Conservation (phyloP, 92 coral and sea anemone genomes). For the Zoanthus solanderi region DNA sequence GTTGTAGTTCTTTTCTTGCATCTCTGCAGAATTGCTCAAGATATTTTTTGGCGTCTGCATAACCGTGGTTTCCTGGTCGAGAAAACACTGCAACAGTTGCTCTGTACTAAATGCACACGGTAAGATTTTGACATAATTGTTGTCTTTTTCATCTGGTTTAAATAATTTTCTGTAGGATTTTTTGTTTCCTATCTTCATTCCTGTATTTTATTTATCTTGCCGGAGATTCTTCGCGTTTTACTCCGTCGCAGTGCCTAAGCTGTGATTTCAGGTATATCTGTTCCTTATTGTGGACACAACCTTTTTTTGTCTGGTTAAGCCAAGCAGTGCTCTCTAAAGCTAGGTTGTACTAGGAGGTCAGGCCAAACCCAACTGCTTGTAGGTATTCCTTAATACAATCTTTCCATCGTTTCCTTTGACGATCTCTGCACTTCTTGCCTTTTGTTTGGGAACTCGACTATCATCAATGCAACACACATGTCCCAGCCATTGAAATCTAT, state of each 20-base stretch:
- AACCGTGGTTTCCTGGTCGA: constrained; percentile 80
- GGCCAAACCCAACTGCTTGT: not conserved
- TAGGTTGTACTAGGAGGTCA: constrained; percentile 5
- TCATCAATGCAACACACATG: not conserved
- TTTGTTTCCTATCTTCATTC: too few species aligned
- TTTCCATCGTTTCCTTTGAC: not conserved
- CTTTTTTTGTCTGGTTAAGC: constrained; percentile 1
- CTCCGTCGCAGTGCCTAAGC: not conserved
- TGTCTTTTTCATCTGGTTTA: not conserved
- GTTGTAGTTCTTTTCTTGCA: too few species aligned
- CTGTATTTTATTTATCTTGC: too few species aligned
- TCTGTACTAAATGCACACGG: constrained; percentile 88
- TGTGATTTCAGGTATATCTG: not conserved
- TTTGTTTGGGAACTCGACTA: not conserved
- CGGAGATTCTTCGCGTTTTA: too few species aligned
- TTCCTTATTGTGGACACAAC: not conserved
- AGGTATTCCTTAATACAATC: constrained; percentile 1
- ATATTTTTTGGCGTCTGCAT: constrained; percentile 95
- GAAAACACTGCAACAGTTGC: constrained; percentile 85
- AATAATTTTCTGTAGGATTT: too few species aligned
- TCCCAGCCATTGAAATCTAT: not conserved
- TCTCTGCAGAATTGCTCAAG: constrained; percentile 84
- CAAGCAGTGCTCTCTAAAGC: not conserved
- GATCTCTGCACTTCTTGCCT: constrained; percentile 16
- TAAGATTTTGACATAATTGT: constrained; percentile 9